Evolutionary conservation across 2,113 vertebrate genomes (phyloP), one percentile per base, ranked within the genome.

Genomic region (Dolichotis patagonum): DNA sequence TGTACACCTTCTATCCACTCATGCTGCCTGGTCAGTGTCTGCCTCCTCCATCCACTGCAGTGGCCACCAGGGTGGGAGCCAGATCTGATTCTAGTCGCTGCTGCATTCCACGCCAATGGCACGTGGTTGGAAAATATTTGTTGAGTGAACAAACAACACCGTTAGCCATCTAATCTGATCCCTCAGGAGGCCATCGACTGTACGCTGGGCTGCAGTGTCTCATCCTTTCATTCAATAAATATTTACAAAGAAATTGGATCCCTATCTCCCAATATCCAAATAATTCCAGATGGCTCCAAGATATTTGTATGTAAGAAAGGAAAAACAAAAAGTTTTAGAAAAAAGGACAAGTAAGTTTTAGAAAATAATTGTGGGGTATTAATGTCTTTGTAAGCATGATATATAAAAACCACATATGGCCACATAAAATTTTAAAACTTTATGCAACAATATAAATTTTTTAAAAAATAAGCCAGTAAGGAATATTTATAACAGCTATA

Each of bases 241-340:
- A 97, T 96, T 96, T 97, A 95, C 83, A 46, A 92, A 81, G 88
- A 85, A 90, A 81, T 73, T 73, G 38, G 75, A 85, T 89, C 88
- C 58, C 81, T 94, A 78, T 78, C 62, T 96, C 75, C 92, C 67
- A 54, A 58, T n/a, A 89, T 60, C 80, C 65, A 84, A 96, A 95
- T 73, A 86, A 75, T 80, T 92, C 90, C 84, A 92, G 94, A 93
- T 94, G 90, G 38, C 71, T 89, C 88, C 60, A 92, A 96, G 94
- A 94, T 93, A 87, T 86, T 96, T 89, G n/a, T 75, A 43, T 91
- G 87, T 46, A 82, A 91, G 84, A 93, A 96, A 96, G 95, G 24
- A 88, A 93, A 95, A 78, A 14, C 54, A 17, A 26, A 26, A 88
- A 69, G 26, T 56, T 80, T 81, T 87, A 86, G 93, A 60, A 85